Evolutionary conservation across 2,888 invertebrate genomes (phyloP), one percentile per base, ranked within the genome.

Genomic region (Monopis laevigella): DNA sequence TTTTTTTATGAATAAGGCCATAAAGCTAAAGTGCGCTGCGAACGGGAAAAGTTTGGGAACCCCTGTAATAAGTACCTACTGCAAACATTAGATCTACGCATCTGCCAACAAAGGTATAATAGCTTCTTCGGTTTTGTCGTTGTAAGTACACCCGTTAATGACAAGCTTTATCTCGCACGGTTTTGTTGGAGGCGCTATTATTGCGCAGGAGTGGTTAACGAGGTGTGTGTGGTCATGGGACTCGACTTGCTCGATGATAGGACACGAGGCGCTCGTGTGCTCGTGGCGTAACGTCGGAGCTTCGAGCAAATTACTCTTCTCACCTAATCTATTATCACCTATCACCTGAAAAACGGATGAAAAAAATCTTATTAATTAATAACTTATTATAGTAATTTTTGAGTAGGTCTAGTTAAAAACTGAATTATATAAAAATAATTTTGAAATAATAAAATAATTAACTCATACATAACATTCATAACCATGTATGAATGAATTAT

Each of bases 221-320:
- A 19, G 29, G 40, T 40, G 3, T 48, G 43, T 2, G 40, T 39
- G 27, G 48, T 34, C 2, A 45, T 47, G 39, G 42, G 39, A 36
- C 50, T 42, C 34, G 1, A 66, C 56, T 47, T 72, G 73, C 56
- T 89, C 88, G 42, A 89, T 89, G 59, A 88, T 88, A 1, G 89
- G 89, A 54, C 89, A 89, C 3, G 89, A 89, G 14, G 86, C 86
- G 55, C 88, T 88, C 1, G 86, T 64, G 56, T 68, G 66, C 49
- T 78, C 74, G 42, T 73, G 71, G 2, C 82, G 71, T 32, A 75
- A 74, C 43, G 73, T 75, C 7, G 80, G 75, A 2, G 82, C 77
- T 49, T 78, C 82, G 45, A 83, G 62, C 6, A 78, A 54, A 41
- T 78, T 70, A 1, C 73, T 61, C 42, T 73, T 73, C 3, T 83